Base-by-base conservation (phyloP, 2,797 vertebrate species). In the Helarctos malayanus region DNA sequence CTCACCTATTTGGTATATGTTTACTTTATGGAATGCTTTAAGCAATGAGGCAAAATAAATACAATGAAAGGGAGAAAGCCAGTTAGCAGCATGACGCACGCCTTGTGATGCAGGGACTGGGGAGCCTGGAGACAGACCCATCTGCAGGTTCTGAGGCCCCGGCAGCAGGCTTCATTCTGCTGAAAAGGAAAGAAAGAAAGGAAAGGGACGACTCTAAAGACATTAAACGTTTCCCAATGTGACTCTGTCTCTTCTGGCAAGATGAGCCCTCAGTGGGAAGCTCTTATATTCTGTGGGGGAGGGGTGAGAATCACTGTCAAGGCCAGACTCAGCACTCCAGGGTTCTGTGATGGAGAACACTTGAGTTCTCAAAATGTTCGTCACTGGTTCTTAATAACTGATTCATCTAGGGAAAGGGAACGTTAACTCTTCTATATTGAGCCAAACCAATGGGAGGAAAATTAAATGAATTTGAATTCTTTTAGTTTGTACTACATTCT, bases 401-500 rank as follows among this genome's bases (percentile, higher is more conserved):
- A 0, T 59, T 84, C 59, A 21, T 89, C 96, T 59, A 88, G 86
- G 21, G 49, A 96, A 96, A 87, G 78, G 57, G 6, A 92, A 86
- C 73, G 76, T 83, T 71, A 95, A 21, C 61, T 83, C 2, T 52
- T 96, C 80, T 97, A 86, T 94, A 68, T 63, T 88, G 65, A 94
- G 85, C 80, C 89, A 96, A 93, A 96, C 59, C 80, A 68, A 3
- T 21, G 84, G 38, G 68, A 69, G 54, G 63, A 52, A 86, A 86
- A 11, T 19, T 35, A 9, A 27, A 4, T 81, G 91, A 54, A 71
- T 85, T 80, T 97, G 92, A 97, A 14, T 82, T 93, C 91, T 89
- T 80, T 79, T 95, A 80, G 95, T 97, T 98, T 96, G 21, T 97
- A 96, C 89, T 38, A 38, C 38, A 38, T 38, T 38, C 38, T 38